Percentiles rank a stretch among this genome's conserved stretches.
phyloP scores from a whole-genome alignment of 2,113 vertebrate genomes.

The Strigops habroptila region DNA sequence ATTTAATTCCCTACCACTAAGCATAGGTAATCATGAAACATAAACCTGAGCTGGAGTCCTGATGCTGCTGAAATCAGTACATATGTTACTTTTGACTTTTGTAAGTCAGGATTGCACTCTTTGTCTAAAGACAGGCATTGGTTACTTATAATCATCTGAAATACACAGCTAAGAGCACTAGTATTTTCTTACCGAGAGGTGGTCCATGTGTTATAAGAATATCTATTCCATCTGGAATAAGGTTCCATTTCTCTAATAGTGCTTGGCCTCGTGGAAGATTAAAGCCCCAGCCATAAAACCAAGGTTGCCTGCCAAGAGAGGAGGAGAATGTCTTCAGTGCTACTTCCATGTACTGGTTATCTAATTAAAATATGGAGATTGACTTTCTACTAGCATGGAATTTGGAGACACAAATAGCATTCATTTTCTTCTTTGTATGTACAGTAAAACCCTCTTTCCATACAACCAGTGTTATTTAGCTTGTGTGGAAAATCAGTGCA shows the following conservation, averaged over 20 bases:
- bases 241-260: slow-evolving; percentile 97
- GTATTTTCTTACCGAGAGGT: slow-evolving; percentile 86
- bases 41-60: background rate
- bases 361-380: slow-evolving; percentile 4
- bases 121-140: background rate
- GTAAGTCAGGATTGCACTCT: background rate
- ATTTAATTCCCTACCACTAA: background rate
- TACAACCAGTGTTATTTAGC: background rate
- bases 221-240: slow-evolving; percentile 92
- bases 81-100: background rate
- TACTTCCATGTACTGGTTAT: slow-evolving; percentile 39
- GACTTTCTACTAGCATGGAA: background rate
- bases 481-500: background rate
- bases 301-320: slow-evolving; percentile 88
- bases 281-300: slow-evolving; percentile 98
- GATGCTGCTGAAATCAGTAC: background rate
- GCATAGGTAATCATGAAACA: background rate
- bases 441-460: slow-evolving; percentile 1
- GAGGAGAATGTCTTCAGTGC: slow-evolving; percentile 47
- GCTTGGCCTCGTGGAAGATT: slow-evolving; percentile 94
- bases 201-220: slow-evolving; percentile 95
- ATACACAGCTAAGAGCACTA: slow-evolving; percentile 3
- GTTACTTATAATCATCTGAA: slow-evolving; percentile 3
- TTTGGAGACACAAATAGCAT: slow-evolving; percentile 24
- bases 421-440: background rate